phyloP scores from a whole-genome alignment of 2,113 vertebrate species.

The Donacobius atricapilla region DNA sequence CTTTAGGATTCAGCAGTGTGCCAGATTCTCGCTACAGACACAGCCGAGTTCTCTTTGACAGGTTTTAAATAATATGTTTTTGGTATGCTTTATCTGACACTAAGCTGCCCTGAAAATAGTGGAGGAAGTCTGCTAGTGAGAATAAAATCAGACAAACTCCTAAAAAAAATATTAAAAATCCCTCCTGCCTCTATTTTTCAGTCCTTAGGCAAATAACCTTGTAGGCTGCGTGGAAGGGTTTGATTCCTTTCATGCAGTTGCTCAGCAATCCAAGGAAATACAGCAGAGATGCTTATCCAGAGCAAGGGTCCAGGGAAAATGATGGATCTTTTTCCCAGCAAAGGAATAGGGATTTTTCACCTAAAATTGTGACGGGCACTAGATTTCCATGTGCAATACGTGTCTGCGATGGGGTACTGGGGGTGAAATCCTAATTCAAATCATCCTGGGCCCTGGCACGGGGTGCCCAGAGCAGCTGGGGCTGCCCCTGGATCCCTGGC shows the following conservation, averaged over 20 bases:
- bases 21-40: background rate
- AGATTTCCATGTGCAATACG: background rate
- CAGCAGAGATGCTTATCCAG: background rate
- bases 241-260: background rate
- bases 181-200: background rate
- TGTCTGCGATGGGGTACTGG: fast-evolving
- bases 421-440: background rate
- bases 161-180: background rate
- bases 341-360: background rate
- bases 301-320: background rate
- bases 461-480: background rate
- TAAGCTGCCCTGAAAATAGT: constrained; percentile 62
- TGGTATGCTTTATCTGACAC: constrained; percentile 51
- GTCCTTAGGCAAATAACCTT: constrained; percentile 55
- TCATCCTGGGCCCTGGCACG: background rate
- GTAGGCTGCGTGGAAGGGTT: background rate
- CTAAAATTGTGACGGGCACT: background rate
- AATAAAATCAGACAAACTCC: constrained; percentile 39
- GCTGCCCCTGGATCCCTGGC: background rate
- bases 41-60: constrained; percentile 2
- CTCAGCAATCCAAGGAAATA: background rate
- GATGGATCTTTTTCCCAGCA: background rate
- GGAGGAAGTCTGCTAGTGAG: background rate
- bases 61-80: constrained; percentile 56
- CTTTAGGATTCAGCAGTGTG: constrained; percentile 24